Base-by-base conservation (phyloP, 2,113 vertebrate species). In the Bothrops jararaca region DNA sequence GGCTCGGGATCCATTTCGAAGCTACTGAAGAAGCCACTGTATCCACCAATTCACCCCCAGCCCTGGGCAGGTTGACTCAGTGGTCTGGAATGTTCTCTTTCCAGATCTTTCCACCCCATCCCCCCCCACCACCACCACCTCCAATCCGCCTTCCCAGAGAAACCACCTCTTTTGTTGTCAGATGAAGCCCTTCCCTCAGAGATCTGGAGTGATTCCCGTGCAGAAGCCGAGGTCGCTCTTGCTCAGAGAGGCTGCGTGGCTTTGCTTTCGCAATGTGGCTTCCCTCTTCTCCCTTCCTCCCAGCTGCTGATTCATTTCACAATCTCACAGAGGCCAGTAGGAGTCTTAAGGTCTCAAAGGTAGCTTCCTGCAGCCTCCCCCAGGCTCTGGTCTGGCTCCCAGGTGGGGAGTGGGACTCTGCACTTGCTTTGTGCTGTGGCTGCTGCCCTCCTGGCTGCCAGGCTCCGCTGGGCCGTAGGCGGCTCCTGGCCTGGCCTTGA, bases 221-320 rank as follows among this genome's bases (percentile, higher is more conserved):
- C 69, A 80, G 69, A 80, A 39, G 69, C n/a, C n/a, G 1, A 74
- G 69, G 15, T 80, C 45, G 45, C 45, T 45, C 15, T 80, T 74
- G n/a, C 69, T 74, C n/a, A 34, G 5, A 39, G 69, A 5, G 22
- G 92, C 95, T 93, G 92, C 13, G 1, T 13, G 23, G 52, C 94
- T 95, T 92, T 60, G 6, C 95, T 96, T 95, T 96, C 94, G 95
- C 95, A 96, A 80, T 20, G n/a, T 39, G 69, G 69, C 15, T 80
- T 39, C 69, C 69, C 12, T 69, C 13, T 74, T 20, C 15, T 20
- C n/a, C 15, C n/a, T 74, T 34, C 64, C 64, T 34, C 64, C 64
- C n/a, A 15, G n/a, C n/a, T n/a, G 64, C 13, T 0, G 5, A 3
- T 74, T 7, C 15, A 20, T 80, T 80, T 80, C n/a, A 39, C n/a